Evolutionary conservation across 2,888 invertebrate species (phyloP).

Genomic region (Amblyjoppa proteus): DNA sequence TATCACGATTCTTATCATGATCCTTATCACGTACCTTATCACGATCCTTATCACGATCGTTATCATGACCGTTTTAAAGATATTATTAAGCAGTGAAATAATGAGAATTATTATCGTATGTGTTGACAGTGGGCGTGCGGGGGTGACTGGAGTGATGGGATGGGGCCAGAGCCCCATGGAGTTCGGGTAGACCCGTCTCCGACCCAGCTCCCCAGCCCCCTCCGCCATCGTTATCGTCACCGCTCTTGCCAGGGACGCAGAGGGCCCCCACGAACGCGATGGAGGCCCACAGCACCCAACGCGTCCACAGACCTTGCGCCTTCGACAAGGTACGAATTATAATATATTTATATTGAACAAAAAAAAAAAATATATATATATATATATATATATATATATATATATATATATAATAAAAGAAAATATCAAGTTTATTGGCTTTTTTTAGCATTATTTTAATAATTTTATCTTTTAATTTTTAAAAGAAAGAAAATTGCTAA

Average conservation of each 20-base stretch:
- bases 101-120: constrained; percentile 28
- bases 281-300: constrained; percentile 84
- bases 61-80: not conserved
- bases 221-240: constrained; percentile 86
- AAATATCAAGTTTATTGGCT: no score
- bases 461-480: no score
- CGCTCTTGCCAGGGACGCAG: constrained; percentile 85
- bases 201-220: constrained; percentile 89
- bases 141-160: constrained; percentile 93
- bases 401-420: no score
- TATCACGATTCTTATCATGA: no score
- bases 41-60: no score
- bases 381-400: no score
- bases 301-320: constrained; percentile 84
- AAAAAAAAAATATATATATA: no score
- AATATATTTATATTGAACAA: not conserved
- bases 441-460: no score
- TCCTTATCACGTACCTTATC: not conserved
- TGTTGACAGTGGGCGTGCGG: constrained; percentile 88
- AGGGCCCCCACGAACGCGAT: constrained; percentile 84
- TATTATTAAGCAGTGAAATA: not conserved
- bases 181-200: constrained; percentile 93
- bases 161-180: constrained; percentile 94
- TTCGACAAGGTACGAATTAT: constrained; percentile 85
- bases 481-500: no score